Base-by-base conservation (phyloP, 1,140 invertebrate genomes). In the Polypedilum vanderplanki region DNA sequence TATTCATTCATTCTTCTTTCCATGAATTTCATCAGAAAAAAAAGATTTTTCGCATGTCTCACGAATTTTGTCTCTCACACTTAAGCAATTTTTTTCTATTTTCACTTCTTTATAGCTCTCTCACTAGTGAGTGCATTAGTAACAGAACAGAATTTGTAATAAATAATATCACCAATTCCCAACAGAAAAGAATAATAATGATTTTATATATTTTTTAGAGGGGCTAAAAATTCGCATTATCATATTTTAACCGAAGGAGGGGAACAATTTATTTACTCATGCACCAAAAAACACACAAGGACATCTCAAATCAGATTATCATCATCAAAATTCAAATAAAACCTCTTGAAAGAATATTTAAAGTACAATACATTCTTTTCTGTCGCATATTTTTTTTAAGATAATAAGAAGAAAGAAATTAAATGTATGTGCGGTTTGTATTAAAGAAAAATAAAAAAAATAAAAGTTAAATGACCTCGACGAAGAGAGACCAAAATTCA, bases 391-490 rank as follows among this genome's bases (percentile, higher is more conserved):
- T 46, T 46, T 3, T 3, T 46, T 46, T 10, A 46, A 2, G 15
- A 15, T 46, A 46, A 46, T 12, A 46, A 46, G 41, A 46, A 46
- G 41, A 15, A 57, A 57, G 12, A 57, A 57, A 57, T 57, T n/a
- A 57, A 57, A 57, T 33, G 24, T 33, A 33, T 33, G 15, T 57
- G 46, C 46, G 46, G 46, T 57, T 57, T 57, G 46, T 12, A 15
- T 57, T 57, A 12, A n/a, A 57, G n/a, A 15, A 12, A 46, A 46
- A 15, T 41, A 41, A 41, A 10, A 7, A 7, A 46, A 46, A 46
- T 12, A 57, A 57, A 22, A 70, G 65, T 70, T 70, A 70, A 70
- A 70, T 70, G 65, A 70, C 65, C 65, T 70, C 65, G 65, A 3
- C 20, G 65, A 12, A 70, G 65, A 70, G 20, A 18, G 18, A 57